Conservation (phyloP, 2,888 invertebrate species). For the Metellina segmentata region DNA sequence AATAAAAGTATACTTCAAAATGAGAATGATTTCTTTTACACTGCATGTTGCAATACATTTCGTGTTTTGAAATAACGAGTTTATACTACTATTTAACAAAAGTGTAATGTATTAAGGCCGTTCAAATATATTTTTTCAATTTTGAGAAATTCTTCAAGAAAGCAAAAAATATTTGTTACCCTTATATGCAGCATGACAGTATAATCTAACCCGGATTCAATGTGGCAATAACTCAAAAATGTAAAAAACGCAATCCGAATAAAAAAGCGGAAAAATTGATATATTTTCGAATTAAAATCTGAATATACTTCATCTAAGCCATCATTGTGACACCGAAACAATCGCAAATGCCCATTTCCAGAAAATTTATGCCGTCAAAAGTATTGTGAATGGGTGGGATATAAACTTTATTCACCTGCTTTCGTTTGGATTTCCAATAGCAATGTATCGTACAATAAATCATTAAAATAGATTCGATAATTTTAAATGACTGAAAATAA, state of each 20-base stretch:
- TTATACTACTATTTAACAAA: no score
- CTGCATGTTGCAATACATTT: no score
- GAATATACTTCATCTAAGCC: background rate
- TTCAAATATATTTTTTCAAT: no score
- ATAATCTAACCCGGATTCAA: no score
- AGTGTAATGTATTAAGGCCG: no score
- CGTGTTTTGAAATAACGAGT: no score
- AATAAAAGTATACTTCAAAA: no score
- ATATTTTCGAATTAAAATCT: background rate
- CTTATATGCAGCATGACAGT: no score
- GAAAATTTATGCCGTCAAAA: background rate
- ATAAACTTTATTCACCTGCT: background rate
- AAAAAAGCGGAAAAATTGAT: background rate
- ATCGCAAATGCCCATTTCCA: background rate
- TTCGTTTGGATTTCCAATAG: background rate
- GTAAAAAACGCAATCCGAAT: background rate
- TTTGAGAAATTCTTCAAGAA: no score
- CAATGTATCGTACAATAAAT: slow-evolving; percentile 26
- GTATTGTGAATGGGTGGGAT: background rate
- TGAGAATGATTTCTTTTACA: no score
- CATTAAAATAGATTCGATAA: slow-evolving; percentile 37
- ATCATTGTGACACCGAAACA: background rate
- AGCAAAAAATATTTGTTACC: no score
- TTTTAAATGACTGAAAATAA: slow-evolving; percentile 54
- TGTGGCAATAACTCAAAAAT: no score